Evolutionary conservation across 2,888 invertebrate species (phyloP).

Genomic region (Zonitis immaculata): DNA sequence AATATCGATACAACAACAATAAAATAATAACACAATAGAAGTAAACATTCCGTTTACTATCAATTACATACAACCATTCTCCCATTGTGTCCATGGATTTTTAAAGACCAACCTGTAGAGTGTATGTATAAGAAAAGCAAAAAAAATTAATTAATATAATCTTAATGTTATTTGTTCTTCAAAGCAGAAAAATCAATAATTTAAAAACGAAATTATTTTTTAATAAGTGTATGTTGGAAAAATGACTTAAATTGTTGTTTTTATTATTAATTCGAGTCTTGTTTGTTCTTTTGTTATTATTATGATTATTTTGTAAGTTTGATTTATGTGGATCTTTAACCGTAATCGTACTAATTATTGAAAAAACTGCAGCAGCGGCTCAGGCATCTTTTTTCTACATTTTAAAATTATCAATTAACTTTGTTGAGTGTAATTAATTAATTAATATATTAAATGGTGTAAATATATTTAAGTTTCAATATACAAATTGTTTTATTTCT

Average conservation of each 20-base stretch:
- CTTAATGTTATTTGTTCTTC: constrained; percentile 43
- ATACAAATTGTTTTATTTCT: constrained; percentile 10
- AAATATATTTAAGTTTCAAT: constrained; percentile 33
- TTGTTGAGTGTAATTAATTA: constrained; percentile 30
- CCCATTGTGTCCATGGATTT: constrained; percentile 20
- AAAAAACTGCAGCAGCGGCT: constrained; percentile 21
- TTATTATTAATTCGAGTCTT: constrained; percentile 28
- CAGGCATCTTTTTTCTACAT: constrained; percentile 28
- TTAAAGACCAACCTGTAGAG: constrained; percentile 29
- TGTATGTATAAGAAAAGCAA: constrained; percentile 25
- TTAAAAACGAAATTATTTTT: constrained; percentile 9
- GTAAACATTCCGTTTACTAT: constrained; percentile 35
- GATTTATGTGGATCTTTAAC: constrained; percentile 12
- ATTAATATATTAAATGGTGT: constrained; percentile 31
- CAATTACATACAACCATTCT: constrained; percentile 3
- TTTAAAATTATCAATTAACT: constrained; percentile 14
- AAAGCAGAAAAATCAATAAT: constrained; percentile 3
- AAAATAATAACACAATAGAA: neutral
- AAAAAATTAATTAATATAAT: constrained; percentile 29
- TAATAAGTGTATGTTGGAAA: constrained; percentile 8
- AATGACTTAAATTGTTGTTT: constrained; percentile 37
- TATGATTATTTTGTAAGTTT: constrained; percentile 1
- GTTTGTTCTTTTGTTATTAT: constrained; percentile 16
- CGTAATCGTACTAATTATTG: constrained; percentile 26
- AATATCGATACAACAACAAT: constrained; percentile 1